These are phyloP conservation scores for Cheilosia soror DNA, from an alignment of 2,888 invertebrate genomes.

Conservation along the genomic window DNA sequence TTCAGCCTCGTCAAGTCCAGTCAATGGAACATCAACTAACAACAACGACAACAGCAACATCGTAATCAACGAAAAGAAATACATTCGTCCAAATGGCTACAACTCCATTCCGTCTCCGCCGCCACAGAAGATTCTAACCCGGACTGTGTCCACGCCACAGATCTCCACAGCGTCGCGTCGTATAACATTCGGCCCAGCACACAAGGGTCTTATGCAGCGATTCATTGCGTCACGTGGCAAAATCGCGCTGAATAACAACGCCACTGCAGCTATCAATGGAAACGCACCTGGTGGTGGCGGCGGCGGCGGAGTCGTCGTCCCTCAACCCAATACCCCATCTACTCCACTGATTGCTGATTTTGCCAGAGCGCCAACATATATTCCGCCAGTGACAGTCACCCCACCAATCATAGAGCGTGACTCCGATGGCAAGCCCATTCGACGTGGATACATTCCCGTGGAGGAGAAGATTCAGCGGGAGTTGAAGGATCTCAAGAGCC, in stretches of 20 bases:
- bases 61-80: constrained; percentile 78
- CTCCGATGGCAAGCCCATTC: constrained; percentile 87
- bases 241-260: constrained; percentile 81
- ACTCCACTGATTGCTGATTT: constrained; percentile 67
- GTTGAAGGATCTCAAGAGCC: constrained; percentile 91
- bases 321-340: constrained; percentile 60
- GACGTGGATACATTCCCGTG: constrained; percentile 92
- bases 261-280: constrained; percentile 52
- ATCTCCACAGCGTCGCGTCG: constrained; percentile 83
- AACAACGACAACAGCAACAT: constrained; percentile 68
- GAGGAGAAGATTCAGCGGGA: constrained; percentile 95
- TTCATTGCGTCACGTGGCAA: constrained; percentile 93
- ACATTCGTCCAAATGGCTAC: constrained; percentile 82
- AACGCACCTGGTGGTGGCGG: constrained; percentile 39
- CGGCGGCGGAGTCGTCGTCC: constrained; percentile 31
- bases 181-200: constrained; percentile 87
- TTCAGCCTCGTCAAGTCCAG: constrained; percentile 82
- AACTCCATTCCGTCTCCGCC: constrained; percentile 82
- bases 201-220: constrained; percentile 93
- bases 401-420: constrained; percentile 85
- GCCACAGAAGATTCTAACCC: constrained; percentile 82
- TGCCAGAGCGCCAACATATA: constrained; percentile 77
- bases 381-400: constrained; percentile 80
- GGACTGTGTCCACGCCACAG: constrained; percentile 82
- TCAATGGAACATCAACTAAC: constrained; percentile 79